Conservation (phyloP, 2,888 invertebrate species). For the Melinaea marsaeus region DNA sequence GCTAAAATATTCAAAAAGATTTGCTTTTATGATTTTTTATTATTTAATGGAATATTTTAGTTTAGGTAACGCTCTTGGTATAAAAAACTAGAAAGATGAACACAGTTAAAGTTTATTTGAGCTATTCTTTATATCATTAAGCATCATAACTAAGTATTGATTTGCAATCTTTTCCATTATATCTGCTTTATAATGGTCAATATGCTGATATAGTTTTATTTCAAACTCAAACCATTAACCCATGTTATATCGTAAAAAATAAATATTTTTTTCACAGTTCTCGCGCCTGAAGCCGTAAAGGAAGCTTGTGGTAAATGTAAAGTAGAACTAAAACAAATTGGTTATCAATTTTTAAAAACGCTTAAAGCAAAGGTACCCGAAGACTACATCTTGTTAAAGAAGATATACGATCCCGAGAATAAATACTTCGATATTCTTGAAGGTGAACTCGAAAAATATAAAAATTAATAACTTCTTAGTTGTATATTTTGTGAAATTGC, state of each 20-base stretch:
- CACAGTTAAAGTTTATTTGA: too few relatives aligned
- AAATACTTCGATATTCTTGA: conserved; percentile 74
- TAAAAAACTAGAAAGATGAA: too few relatives aligned
- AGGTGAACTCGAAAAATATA: conserved; percentile 37
- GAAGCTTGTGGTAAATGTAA: conserved; percentile 28
- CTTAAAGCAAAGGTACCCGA: conserved; percentile 73
- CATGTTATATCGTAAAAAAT: conserved; percentile 12
- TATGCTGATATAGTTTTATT: too few relatives aligned
- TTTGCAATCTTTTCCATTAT: too few relatives aligned
- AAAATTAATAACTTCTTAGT: neutral
- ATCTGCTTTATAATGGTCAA: too few relatives aligned
- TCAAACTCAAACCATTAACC: neutral
- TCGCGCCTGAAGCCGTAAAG: conserved; percentile 18
- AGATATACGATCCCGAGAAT: conserved; percentile 78
- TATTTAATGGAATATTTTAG: too few relatives aligned
- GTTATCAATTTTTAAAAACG: conserved; percentile 20
- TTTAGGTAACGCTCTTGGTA: too few relatives aligned
- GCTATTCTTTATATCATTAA: too few relatives aligned
- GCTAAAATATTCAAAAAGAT: too few relatives aligned
- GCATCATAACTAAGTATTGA: too few relatives aligned
- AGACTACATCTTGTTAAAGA: conserved; percentile 64
- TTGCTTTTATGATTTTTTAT: too few relatives aligned
- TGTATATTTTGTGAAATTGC: too few relatives aligned
- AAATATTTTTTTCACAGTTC: conserved; percentile 20
- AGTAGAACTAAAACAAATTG: conserved; percentile 22